These are phyloP conservation scores for Planiliza haematocheilus DNA, from an alignment of 2,113 vertebrate species.

Conservation along the genomic window DNA sequence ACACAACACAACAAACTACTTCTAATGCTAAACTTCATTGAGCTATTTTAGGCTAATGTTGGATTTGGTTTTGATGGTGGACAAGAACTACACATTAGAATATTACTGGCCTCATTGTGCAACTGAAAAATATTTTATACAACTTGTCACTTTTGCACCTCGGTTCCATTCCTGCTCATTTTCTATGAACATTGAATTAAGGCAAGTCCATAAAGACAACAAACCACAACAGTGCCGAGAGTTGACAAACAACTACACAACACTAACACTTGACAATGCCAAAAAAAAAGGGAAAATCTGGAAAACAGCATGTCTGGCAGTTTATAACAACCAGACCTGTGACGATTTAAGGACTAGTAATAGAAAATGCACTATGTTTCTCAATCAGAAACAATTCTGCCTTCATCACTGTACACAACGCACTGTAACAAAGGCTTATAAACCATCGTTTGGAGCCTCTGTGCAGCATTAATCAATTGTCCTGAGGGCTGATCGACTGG, in stretches of 20 bases:
- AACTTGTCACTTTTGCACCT: neutral
- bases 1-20: too few relatives aligned
- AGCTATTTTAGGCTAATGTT: neutral
- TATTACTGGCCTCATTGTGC: neutral
- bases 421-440: conserved; percentile 22
- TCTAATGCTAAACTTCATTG: too few relatives aligned
- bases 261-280: conserved; percentile 50
- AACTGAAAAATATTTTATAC: neutral
- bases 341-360: conserved; percentile 2
- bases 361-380: neutral
- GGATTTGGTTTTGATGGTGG: conserved; percentile 9
- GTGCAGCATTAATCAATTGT: conserved; percentile 70
- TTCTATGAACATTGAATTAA: conserved; percentile 60
- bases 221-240: conserved; percentile 41
- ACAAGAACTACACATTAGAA: conserved; percentile 19
- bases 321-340: conserved; percentile 2
- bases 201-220: conserved; percentile 55
- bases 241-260: conserved; percentile 44
- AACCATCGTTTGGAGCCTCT: conserved; percentile 25
- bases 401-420: conserved; percentile 2
- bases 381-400: conserved; percentile 15
- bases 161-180: neutral
- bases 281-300: conserved; percentile 4
- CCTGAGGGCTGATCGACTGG: conserved; percentile 56
- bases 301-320: neutral